These are phyloP conservation scores for Morus bassanus DNA, from an alignment of 2,797 vertebrate genomes.

Conservation along the genomic window DNA sequence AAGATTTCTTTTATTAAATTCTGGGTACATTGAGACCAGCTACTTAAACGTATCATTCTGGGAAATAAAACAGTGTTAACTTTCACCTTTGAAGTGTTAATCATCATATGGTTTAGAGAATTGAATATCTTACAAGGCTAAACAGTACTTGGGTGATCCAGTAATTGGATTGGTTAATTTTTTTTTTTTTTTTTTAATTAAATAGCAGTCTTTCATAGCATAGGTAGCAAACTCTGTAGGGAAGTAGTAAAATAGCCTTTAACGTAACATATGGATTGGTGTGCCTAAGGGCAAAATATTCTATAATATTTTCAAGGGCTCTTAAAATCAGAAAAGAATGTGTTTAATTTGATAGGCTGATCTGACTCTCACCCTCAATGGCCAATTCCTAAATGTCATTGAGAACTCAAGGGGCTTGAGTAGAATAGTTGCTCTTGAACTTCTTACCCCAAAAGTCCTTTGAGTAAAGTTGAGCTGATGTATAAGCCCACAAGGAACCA, in stretches of 20 bases:
- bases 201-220: neutral
- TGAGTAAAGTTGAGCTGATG: neutral
- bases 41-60: neutral
- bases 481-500: neutral
- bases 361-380: neutral
- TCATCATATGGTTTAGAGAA: neutral
- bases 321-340: neutral
- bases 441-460: neutral
- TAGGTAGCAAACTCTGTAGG: neutral
- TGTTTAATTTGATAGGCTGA: neutral
- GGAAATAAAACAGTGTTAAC: neutral
- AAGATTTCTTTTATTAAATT: neutral
- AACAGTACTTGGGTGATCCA: neutral
- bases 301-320: neutral
- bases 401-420: neutral
- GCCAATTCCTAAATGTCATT: neutral
- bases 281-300: neutral
- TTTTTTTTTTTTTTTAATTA: neutral
- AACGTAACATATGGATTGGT: neutral
- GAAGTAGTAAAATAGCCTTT: neutral
- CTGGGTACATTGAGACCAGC: neutral
- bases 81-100: neutral
- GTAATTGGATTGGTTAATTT: neutral
- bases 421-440: neutral
- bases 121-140: neutral